These are phyloP conservation scores for Agrotis puta DNA, from an alignment of 2,888 invertebrate genomes.

Conservation along the genomic window DNA sequence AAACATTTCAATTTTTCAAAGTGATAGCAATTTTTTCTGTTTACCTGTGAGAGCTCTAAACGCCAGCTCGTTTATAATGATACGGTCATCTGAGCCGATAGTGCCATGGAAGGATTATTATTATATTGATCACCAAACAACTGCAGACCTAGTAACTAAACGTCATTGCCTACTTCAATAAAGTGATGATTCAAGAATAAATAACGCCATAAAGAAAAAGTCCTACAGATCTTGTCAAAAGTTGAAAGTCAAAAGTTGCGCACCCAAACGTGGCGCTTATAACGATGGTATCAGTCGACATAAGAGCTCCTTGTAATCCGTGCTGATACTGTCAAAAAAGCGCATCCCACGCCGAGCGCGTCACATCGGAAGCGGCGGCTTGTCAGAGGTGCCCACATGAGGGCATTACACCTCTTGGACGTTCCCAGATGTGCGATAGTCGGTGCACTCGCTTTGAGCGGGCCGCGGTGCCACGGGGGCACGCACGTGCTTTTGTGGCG, in stretches of 20 bases:
- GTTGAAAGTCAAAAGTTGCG: slow-evolving; percentile 35
- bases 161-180: background rate
- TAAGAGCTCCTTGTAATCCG: slow-evolving; percentile 78
- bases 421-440: slow-evolving; percentile 81
- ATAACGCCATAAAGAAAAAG: background rate
- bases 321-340: slow-evolving; percentile 82
- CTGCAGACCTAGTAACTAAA: background rate
- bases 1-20: too few relatives aligned
- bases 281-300: slow-evolving; percentile 72
- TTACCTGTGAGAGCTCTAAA: too few relatives aligned
- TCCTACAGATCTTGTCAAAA: slow-evolving; percentile 5
- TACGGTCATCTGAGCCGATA: too few relatives aligned
- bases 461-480: slow-evolving; percentile 81
- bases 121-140: background rate
- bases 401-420: slow-evolving; percentile 87
- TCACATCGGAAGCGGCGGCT: slow-evolving; percentile 82
- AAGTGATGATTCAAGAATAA: slow-evolving; percentile 6
- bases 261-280: slow-evolving; percentile 77
- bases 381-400: slow-evolving; percentile 87
- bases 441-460: slow-evolving; percentile 79
- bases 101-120: too few relatives aligned
- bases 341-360: slow-evolving; percentile 82
- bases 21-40: too few relatives aligned
- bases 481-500: slow-evolving; percentile 87
- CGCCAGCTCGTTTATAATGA: too few relatives aligned